Evolutionary conservation across 2,113 vertebrate species (phyloP), one percentile per base, ranked within the genome.

Genomic region (Xerus inauris): DNA sequence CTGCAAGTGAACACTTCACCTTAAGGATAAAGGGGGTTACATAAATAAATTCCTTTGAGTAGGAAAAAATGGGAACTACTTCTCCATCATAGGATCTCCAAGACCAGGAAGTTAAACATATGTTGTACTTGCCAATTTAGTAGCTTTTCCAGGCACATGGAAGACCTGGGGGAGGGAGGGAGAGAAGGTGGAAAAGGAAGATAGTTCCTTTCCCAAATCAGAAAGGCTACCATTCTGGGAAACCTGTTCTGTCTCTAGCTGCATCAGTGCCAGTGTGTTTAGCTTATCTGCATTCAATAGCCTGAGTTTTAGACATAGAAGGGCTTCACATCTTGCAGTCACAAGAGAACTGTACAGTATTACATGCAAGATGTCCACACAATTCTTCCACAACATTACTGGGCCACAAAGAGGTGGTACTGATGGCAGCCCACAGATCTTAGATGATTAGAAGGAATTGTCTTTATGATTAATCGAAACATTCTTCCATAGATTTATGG

Each of bases 201-300:
- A 20, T 51, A 96, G 83, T 73, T 22, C 91, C 91, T 94, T 64
- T 77, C 77, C 91, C 96, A 90, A 59, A 80, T 71, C 0, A 97
- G 83, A 89, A 59, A 81, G 79, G 51, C 94, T 28, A 83, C 72
- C 51, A 80, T 26, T 77, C 75, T 84, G 89, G 85, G 86, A 97
- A 69, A 67, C 73, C 64, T 80, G 32, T 82, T 96, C 7, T 0
- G 87, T 76, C 89, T 89, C 62, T 40, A 2, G 30, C 81, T 87
- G n/a, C 49, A 79, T 92, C 95, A 93, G 19, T 3, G 0, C 64
- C 13, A 5, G 0, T 2, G n/a, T 85, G 85, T 40, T 80, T 95
- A 87, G 49, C 20, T 82, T 86, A 80, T 40, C 16, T 85, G 24
- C 32, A 76, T 62, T 75, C 28, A 49, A 49, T 69, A 71, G 45